A percentile compares a stretch with the other conserved stretches of the same genome.
Conservation (phyloP, 2,888 invertebrate species). For the Dicyrtoma fusca region DNA sequence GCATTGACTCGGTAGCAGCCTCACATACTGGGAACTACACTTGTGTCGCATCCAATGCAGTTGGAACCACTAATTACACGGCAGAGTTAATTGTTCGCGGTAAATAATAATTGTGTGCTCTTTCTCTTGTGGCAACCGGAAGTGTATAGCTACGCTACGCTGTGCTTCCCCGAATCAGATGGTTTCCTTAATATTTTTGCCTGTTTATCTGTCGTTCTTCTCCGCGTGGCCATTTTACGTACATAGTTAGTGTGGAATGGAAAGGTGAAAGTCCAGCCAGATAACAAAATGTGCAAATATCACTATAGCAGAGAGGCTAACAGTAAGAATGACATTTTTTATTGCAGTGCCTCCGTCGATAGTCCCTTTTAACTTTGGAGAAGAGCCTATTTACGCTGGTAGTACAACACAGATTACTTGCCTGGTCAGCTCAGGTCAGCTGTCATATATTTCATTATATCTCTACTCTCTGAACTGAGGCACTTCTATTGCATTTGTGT, state of each 20-base stretch:
- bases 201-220: too few species aligned
- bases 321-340: constrained; percentile 21
- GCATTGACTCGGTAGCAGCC: constrained; percentile 55
- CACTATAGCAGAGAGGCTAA: too few species aligned
- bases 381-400: constrained; percentile 48
- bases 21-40: constrained; percentile 71
- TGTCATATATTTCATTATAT: not conserved
- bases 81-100: constrained; percentile 59
- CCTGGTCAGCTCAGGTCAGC: constrained; percentile 47
- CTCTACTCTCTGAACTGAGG: too few species aligned
- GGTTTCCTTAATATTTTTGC: too few species aligned
- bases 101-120: not conserved
- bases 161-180: not conserved
- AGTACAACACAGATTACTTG: constrained; percentile 50
- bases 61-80: constrained; percentile 70
- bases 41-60: constrained; percentile 73
- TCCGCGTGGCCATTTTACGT: too few species aligned
- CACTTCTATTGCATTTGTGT: not conserved
- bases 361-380: constrained; percentile 65
- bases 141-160: not conserved
- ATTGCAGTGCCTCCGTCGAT: constrained; percentile 68
- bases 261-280: too few species aligned
- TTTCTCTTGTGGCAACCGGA: not conserved
- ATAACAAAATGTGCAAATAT: too few species aligned
- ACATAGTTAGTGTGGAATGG: too few species aligned